These are phyloP conservation scores for Oegoconia quadripuncta DNA, from an alignment of 2,888 invertebrate genomes.

Conservation along the genomic window DNA sequence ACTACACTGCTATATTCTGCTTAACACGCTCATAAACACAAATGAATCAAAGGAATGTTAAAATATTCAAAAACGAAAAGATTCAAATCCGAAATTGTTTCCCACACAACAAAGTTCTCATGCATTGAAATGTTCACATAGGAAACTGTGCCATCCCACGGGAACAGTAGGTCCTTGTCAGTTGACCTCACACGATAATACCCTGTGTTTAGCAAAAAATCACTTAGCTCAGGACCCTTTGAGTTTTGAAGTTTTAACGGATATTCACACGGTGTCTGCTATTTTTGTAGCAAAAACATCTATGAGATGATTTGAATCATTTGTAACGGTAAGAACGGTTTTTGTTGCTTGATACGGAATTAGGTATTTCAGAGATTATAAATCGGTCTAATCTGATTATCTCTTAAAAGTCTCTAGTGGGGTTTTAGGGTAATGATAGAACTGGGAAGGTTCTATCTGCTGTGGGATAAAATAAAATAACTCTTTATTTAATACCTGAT, in stretches of 20 bases:
- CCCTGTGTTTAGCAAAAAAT: constrained; percentile 6
- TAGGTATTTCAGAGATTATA: no score
- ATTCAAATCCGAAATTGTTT: neutral
- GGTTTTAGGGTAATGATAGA: no score
- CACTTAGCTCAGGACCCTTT: neutral
- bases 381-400: no score
- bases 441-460: no score
- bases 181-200: constrained; percentile 30
- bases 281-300: neutral
- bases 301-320: neutral
- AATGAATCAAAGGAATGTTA: no score
- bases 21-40: no score
- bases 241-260: constrained; percentile 13
- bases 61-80: no score
- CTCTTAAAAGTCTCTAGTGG: no score
- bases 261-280: constrained; percentile 9
- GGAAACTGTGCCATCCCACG: constrained; percentile 28
- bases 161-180: constrained; percentile 29
- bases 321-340: neutral
- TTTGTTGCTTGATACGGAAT: no score
- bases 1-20: no score
- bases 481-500: no score
- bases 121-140: constrained; percentile 27
- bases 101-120: constrained; percentile 1
- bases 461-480: no score